Evolutionary conservation across 1,140 invertebrate genomes (phyloP), one percentile per base, ranked within the genome.

Genomic region (Tetramorium simillimum): DNA sequence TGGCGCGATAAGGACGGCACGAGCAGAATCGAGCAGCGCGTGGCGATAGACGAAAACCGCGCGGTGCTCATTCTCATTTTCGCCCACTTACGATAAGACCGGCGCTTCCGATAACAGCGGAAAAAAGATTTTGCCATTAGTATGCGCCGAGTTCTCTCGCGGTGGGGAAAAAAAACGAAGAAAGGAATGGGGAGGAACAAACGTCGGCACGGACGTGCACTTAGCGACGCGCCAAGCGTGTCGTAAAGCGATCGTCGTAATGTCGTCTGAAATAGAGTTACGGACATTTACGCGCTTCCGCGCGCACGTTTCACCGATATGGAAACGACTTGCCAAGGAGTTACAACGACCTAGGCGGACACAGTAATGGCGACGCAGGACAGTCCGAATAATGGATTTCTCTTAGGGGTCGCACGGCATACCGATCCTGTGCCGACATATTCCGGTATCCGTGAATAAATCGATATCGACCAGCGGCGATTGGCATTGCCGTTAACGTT

Each of bases 271-370:
- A 84, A 84, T 84, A 84, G 80, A 84, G 80, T 75, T 84, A 75
- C 53, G 80, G 69, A 84, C 67, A 84, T 84, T 84, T 84, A 84
- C 80, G 80, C 80, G 80, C 69, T 84, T 84, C 80, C 69, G 80
- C 53, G 80, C 80, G 43, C 80, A 84, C 80, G 80, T 84, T 82
- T 75, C 80, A 73, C 40, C 69, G 80, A 84, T 84, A 84, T 84
- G 80, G 69, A 84, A 84, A 84, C 53, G 80, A 84, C 80, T 75
- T 84, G 69, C 53, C 80, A 75, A 84, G 69, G 80, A 84, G 80
- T 84, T 75, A 84, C 80, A 82, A 72, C 80, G 51, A 56, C 21
- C 67, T 51, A 53, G 63, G 46, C 67, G 67, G 80, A 82, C 67
- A 58, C 67, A n/a, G 51, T 82, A 60, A 82, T 82, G 67, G 80